Percentiles rank a stretch among this genome's conserved stretches.
These are phyloP conservation scores for Nymphicus hollandicus DNA, from an alignment of 2,113 vertebrate genomes.

Conservation along the genomic window DNA sequence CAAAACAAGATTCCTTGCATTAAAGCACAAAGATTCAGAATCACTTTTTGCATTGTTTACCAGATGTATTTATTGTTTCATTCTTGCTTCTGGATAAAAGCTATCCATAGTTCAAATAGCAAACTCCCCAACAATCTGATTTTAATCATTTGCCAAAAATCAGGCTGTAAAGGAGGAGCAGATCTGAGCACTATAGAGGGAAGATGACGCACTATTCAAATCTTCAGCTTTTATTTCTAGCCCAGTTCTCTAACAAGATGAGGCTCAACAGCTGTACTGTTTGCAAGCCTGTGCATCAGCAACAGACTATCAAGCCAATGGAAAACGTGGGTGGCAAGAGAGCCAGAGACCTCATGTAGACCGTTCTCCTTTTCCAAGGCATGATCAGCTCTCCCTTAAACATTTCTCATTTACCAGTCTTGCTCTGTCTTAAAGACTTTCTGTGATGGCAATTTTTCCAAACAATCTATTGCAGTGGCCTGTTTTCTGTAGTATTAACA, in stretches of 20 bases:
- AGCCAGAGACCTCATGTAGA: not conserved
- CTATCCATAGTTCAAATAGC: not conserved
- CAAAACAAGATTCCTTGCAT: not conserved
- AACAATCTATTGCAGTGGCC: not conserved
- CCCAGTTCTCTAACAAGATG: not conserved
- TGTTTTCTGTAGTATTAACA: not conserved
- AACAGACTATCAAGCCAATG: not conserved
- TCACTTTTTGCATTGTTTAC: not conserved
- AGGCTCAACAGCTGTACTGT: not conserved
- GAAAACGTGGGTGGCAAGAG: not conserved
- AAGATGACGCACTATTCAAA: not conserved
- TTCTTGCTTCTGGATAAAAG: conserved; percentile 7
- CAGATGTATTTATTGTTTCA: not conserved
- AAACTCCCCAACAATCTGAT: not conserved
- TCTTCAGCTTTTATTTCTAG: conserved; percentile 2
- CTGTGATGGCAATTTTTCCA: not conserved
- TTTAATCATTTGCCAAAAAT: conserved; percentile 12
- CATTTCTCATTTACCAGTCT: not conserved
- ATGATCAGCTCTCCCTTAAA: not conserved
- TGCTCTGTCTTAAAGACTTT: not conserved
- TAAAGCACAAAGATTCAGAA: not conserved
- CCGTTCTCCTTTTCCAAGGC: not conserved
- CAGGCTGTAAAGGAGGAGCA: not conserved
- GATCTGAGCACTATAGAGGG: not conserved
- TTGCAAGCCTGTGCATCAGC: not conserved